Evolutionary conservation across 2,888 invertebrate genomes (phyloP).

Genomic region (Pterobdella sp.): DNA sequence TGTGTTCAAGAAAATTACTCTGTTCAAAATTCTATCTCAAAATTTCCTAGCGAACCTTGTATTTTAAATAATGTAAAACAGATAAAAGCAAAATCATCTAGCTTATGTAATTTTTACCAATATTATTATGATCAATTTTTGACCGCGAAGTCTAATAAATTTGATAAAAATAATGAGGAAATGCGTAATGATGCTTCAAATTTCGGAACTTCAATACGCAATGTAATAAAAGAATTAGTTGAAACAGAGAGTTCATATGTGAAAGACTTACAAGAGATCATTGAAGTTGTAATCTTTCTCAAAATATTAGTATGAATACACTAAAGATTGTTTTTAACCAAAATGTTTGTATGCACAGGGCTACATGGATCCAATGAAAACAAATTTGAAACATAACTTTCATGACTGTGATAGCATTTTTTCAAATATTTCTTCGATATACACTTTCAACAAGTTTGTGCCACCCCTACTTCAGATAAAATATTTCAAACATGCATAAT

Average conservation of each 20-base stretch:
- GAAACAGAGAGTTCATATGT: neutral
- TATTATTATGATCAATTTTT: slow-evolving; percentile 8
- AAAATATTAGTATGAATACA: no score
- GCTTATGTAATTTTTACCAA: slow-evolving; percentile 2
- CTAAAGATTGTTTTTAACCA: no score
- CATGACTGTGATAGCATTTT: neutral
- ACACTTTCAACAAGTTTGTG: slow-evolving; percentile 1
- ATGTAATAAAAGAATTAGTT: neutral
- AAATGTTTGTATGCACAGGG: neutral
- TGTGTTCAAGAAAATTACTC: neutral
- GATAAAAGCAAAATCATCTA: neutral
- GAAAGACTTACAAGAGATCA: neutral
- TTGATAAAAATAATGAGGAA: neutral
- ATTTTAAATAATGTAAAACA: neutral
- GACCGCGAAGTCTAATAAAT: neutral
- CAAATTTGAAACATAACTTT: neutral
- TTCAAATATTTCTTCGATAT: neutral
- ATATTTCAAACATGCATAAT: neutral
- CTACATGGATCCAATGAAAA: neutral
- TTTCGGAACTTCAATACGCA: neutral
- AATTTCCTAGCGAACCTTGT: slow-evolving; percentile 3
- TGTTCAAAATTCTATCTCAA: neutral
- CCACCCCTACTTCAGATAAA: neutral
- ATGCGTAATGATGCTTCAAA: neutral
- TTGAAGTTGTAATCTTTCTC: neutral